Conservation (phyloP, 2,113 vertebrate species). For the Crotalus helleri region DNA sequence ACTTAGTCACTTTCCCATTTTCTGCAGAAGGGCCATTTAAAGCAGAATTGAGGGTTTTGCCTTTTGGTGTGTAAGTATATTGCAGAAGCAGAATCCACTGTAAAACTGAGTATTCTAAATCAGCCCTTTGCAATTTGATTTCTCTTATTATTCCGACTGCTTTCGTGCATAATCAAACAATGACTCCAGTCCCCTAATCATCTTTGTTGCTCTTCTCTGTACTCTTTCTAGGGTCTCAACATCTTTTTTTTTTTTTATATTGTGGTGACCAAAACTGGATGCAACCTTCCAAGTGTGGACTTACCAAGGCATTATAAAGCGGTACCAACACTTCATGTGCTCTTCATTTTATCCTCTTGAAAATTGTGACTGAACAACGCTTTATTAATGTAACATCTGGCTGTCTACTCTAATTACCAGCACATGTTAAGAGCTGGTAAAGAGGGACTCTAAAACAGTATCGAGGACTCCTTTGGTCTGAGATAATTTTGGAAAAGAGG, state of each 20-base stretch:
- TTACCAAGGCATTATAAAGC: neutral
- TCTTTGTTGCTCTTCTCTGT: neutral
- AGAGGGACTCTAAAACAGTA: neutral
- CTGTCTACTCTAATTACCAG: conserved; percentile 32
- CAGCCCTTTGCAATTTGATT: conserved; percentile 43
- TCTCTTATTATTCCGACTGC: conserved; percentile 6
- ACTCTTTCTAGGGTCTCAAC: neutral
- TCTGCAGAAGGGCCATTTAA: conserved; percentile 61
- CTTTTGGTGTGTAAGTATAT: conserved; percentile 6
- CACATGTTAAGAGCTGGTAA: conserved; percentile 5
- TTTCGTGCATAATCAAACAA: neutral
- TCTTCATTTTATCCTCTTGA: neutral
- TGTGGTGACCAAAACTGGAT: too few relatives aligned
- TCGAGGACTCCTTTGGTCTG: neutral
- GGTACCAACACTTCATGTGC: neutral
- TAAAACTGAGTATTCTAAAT: conserved; percentile 45
- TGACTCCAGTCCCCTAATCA: neutral
- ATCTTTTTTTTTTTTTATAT: too few relatives aligned
- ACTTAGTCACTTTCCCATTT: conserved; percentile 64
- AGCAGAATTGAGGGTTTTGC: conserved; percentile 48
- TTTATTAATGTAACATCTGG: conserved; percentile 24
- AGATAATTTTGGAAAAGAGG: neutral
- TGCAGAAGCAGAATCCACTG: conserved; percentile 35
- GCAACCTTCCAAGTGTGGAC: too few relatives aligned
- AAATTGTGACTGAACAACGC: conserved; percentile 28